Evolutionary conservation across 2,888 invertebrate species (phyloP).

Genomic region (Furcula furcula): DNA sequence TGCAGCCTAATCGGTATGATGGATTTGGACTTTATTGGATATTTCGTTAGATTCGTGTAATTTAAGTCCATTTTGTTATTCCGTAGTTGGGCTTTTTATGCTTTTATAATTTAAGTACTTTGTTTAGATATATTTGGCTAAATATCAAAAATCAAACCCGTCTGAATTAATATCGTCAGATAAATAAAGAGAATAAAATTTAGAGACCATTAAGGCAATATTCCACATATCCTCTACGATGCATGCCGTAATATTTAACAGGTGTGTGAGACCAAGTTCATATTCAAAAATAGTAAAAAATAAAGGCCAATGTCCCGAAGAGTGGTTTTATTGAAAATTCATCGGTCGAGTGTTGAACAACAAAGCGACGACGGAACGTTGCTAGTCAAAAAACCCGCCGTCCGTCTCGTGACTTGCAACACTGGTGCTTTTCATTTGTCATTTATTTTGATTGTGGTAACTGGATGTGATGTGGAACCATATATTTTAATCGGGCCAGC

Average conservation of each 20-base stretch:
- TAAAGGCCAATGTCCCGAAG: slow-evolving; percentile 57
- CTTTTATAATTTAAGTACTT: no score
- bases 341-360: slow-evolving; percentile 60
- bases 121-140: no score
- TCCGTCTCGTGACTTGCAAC: slow-evolving; percentile 72
- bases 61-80: no score
- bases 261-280: slow-evolving; percentile 74
- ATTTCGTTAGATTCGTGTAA: no score
- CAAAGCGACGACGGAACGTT: slow-evolving; percentile 68
- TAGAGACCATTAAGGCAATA: slow-evolving; percentile 12
- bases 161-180: no score
- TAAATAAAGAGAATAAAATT: no score
- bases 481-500: slow-evolving; percentile 41
- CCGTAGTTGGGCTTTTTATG: no score
- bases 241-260: slow-evolving; percentile 38
- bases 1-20: no score
- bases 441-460: slow-evolving; percentile 82
- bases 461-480: slow-evolving; percentile 44
- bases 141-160: no score
- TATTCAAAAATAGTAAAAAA: slow-evolving; percentile 51
- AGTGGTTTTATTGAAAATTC: slow-evolving; percentile 73
- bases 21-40: no score
- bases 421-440: slow-evolving; percentile 76
- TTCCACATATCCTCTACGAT: slow-evolving; percentile 16
- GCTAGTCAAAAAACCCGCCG: slow-evolving; percentile 51